These are phyloP conservation scores for Cancer borealis DNA, from an alignment of 2,888 invertebrate species.

Conservation along the genomic window DNA sequence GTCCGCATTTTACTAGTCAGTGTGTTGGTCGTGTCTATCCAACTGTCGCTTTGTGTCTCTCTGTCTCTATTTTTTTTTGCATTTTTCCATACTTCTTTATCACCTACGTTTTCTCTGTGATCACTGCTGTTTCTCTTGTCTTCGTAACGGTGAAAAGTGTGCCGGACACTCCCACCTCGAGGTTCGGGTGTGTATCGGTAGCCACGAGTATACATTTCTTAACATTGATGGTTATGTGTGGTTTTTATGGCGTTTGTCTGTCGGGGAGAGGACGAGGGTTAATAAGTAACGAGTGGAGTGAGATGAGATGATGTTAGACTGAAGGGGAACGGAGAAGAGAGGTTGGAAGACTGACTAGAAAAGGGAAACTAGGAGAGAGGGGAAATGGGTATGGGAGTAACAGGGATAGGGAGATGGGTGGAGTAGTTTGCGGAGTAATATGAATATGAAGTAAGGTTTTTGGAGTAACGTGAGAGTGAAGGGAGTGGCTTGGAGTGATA, in stretches of 20 bases:
- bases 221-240: neutral
- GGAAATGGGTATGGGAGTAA: neutral
- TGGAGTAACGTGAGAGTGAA: neutral
- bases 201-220: neutral
- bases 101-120: neutral
- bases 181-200: neutral
- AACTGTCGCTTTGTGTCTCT: neutral
- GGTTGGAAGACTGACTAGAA: neutral
- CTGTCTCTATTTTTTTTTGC: neutral
- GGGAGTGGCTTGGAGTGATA: neutral
- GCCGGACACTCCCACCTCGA: neutral
- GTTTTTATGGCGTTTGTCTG: neutral
- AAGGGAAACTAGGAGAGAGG: neutral
- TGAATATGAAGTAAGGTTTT: neutral
- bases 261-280: neutral
- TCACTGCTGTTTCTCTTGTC: neutral
- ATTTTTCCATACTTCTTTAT: neutral
- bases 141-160: neutral
- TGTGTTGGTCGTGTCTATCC: neutral
- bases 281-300: neutral
- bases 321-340: neutral
- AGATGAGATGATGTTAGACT: neutral
- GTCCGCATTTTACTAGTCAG: neutral
- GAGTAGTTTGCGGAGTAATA: neutral
- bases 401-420: neutral